Evolutionary conservation across 1,140 invertebrate genomes (phyloP).

Genomic region (Listronotus bonariensis): DNA sequence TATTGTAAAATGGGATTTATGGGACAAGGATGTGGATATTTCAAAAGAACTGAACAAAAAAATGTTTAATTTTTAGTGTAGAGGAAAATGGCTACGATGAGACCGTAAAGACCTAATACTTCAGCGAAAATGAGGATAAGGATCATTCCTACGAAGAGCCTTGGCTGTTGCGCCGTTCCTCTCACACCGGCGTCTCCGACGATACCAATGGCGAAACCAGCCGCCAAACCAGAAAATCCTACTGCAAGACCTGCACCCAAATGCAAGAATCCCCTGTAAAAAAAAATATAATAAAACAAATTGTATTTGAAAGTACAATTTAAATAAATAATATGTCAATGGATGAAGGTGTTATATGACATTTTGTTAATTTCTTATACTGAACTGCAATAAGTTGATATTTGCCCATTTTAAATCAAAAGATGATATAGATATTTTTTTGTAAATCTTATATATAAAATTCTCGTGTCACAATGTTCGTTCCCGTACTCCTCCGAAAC

Average conservation of each 20-base stretch:
- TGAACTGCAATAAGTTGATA: too few species aligned
- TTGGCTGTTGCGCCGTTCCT: slow-evolving; percentile 97
- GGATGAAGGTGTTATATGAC: too few species aligned
- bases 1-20: slow-evolving; percentile 11
- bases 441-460: too few species aligned
- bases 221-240: slow-evolving; percentile 95
- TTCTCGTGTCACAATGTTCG: too few species aligned
- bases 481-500: too few species aligned
- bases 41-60: slow-evolving; percentile 8
- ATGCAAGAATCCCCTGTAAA: slow-evolving; percentile 90
- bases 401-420: too few species aligned
- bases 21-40: slow-evolving; percentile 18
- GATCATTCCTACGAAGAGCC: slow-evolving; percentile 99
- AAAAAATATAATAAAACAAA: slow-evolving; percentile 3
- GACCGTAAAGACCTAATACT: slow-evolving; percentile 99
- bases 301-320: too few species aligned
- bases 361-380: too few species aligned
- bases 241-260: slow-evolving; percentile 96
- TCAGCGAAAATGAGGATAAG: slow-evolving; percentile 99
- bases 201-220: slow-evolving; percentile 98
- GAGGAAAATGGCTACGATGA: slow-evolving; percentile 98
- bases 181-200: slow-evolving; percentile 98
- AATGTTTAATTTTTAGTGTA: slow-evolving; percentile 72
- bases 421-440: too few species aligned
- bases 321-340: too few species aligned